Conservation (phyloP, 2,888 invertebrate species). For the Diarsia brunnea region DNA sequence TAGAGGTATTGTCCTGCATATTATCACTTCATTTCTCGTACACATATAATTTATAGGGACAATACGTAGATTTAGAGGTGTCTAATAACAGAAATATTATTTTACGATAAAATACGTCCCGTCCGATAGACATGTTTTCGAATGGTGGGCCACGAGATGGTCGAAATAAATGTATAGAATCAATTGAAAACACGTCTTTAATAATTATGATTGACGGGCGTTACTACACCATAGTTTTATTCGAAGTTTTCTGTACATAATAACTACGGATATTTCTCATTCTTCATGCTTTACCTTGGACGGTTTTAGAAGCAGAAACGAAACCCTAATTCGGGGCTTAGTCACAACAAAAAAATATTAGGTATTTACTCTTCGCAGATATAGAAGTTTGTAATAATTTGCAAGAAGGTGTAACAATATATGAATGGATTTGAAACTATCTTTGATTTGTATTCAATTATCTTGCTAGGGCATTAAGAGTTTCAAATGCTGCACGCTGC, state of each 20-base stretch:
- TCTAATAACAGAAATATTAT: slow-evolving; percentile 78
- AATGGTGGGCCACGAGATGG: slow-evolving; percentile 55
- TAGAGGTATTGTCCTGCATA: slow-evolving; percentile 79
- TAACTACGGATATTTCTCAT: not conserved
- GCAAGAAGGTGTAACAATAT: not conserved
- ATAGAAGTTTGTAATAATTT: not conserved
- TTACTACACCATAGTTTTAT: not conserved
- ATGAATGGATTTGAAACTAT: too few relatives aligned
- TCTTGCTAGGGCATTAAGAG: too few relatives aligned
- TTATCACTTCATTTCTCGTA: slow-evolving; percentile 84
- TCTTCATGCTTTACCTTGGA: not conserved
- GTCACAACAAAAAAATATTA: not conserved
- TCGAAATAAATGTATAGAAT: not conserved
- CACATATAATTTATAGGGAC: slow-evolving; percentile 82
- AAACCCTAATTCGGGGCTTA: not conserved
- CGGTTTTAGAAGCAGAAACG: not conserved
- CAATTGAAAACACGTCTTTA: not conserved
- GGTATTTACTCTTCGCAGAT: not conserved
- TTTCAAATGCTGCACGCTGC: not conserved
- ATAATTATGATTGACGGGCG: not conserved
- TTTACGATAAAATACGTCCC: slow-evolving; percentile 75
- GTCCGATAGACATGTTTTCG: slow-evolving; percentile 71
- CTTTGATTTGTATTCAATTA: not conserved
- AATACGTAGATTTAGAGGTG: slow-evolving; percentile 83
- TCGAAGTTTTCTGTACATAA: not conserved